Percentiles rank a stretch among this genome's conserved stretches.
phyloP scores from a whole-genome alignment of 2,797 vertebrate species.

The Ctenochaetus hawaiiensis region DNA sequence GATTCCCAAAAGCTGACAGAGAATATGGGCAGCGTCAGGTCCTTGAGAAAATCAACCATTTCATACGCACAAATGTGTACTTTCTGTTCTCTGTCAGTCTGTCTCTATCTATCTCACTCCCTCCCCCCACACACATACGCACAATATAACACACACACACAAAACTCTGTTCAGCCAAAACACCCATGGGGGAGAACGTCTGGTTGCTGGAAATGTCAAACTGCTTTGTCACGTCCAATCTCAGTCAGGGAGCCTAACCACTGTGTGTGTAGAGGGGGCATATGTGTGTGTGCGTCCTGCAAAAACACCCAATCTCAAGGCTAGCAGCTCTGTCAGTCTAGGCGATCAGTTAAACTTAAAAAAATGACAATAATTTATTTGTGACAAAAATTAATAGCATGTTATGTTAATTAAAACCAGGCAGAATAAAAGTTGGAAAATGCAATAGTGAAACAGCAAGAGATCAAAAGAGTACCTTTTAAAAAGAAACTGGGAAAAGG shows the following conservation, averaged over 20 bases:
- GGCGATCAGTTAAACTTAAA: slow-evolving; percentile 14
- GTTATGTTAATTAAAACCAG: neutral
- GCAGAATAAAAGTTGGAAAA: neutral
- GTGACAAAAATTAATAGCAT: neutral
- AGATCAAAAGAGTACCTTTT: neutral
- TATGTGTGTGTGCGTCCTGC: slow-evolving; percentile 36
- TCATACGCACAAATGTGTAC: slow-evolving; percentile 57
- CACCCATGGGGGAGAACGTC: slow-evolving; percentile 78
- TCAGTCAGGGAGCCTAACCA: slow-evolving; percentile 74
- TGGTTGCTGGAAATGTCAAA: slow-evolving; percentile 88
- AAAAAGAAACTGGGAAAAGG: neutral
- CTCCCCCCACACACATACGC: slow-evolving; percentile 30
- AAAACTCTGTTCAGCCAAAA: slow-evolving; percentile 72
- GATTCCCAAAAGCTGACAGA: slow-evolving; percentile 61
- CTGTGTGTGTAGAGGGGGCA: slow-evolving; percentile 51
- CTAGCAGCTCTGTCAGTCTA: slow-evolving; percentile 27
- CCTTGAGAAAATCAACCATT: slow-evolving; percentile 67
- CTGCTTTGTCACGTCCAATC: slow-evolving; percentile 85
- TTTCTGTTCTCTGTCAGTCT: slow-evolving; percentile 71
- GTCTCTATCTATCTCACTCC: slow-evolving; percentile 36
- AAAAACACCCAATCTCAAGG: slow-evolving; percentile 36
- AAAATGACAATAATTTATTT: slow-evolving; percentile 25
- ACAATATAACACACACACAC: slow-evolving; percentile 34
- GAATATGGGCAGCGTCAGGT: slow-evolving; percentile 61
- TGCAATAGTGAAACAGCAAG: neutral